These are phyloP conservation scores for Columbina picui DNA, from an alignment of 2,113 vertebrate species.

Conservation along the genomic window DNA sequence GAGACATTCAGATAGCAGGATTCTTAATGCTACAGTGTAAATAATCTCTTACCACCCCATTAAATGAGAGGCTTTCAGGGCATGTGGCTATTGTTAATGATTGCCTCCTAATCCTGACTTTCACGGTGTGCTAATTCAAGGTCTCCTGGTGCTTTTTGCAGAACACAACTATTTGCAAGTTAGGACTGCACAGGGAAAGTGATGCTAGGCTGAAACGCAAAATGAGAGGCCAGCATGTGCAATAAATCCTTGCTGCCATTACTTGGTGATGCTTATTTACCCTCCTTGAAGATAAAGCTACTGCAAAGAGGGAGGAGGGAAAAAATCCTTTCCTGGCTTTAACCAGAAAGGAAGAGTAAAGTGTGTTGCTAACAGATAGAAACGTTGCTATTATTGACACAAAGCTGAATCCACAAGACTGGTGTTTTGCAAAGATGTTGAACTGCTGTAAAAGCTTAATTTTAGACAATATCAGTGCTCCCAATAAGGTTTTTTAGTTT, in stretches of 20 bases:
- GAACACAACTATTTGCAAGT: background rate
- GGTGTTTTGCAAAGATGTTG: background rate
- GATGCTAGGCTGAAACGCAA: background rate
- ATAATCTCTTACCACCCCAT: constrained; percentile 21
- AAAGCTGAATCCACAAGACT: background rate
- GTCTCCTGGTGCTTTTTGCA: background rate
- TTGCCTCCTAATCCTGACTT: background rate
- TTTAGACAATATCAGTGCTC: background rate
- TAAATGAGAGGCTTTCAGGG: background rate
- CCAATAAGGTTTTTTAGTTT: background rate
- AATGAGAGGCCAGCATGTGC: background rate
- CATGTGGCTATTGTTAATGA: background rate
- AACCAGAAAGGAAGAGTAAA: background rate
- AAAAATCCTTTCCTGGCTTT: background rate
- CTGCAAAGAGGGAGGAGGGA: background rate
- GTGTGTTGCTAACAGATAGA: background rate
- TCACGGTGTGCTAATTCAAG: background rate
- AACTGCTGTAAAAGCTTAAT: background rate
- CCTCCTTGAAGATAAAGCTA: background rate
- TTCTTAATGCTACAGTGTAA: constrained; percentile 11
- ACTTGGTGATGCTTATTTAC: background rate
- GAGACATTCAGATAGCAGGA: background rate
- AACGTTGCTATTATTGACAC: background rate
- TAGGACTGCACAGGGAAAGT: background rate
- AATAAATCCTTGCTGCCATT: background rate